Evolutionary conservation across 2,113 vertebrate genomes (phyloP), one percentile per base, ranked within the genome.

Genomic region (Hyla sarda): DNA sequence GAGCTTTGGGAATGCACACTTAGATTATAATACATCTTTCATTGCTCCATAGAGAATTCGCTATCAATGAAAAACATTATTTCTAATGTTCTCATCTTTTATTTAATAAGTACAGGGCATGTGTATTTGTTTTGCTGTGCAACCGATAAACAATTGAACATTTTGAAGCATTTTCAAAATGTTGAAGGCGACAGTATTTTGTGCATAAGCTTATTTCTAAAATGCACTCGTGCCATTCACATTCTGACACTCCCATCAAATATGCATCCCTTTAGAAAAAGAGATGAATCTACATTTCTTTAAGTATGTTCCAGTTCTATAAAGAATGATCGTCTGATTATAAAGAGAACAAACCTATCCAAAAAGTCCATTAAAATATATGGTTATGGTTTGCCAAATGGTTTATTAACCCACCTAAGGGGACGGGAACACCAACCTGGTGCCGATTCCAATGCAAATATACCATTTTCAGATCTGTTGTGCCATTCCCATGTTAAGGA

Each of bases 21-120:
- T 85, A 76, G 83, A 84, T 84, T 84, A 79, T 78, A 85, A 85
- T 77, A 76, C 83, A 85, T 85, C 74, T 85, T 85, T 85, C 74
- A 85, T 85, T 85, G 83, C 45, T 76, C 74, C 58, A 65, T 62
- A 14, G 83, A 85, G 83, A 85, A 54, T 85, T 85, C 58, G 52
- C 75, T 85, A 77, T 77, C 75, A 73, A 85, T 85, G 83, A 78
- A 85, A 85, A 77, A 78, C 83, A 78, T 85, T 85, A 85, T 78
- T 78, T 85, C 83, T 85, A 79, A 78, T 85, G 83, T 85, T 85
- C 83, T 85, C 75, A 78, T 84, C 83, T 84, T 78, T 85, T 85
- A 85, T 85, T 85, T 78, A 85, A 78, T 78, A 85, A 69, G 41
- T 85, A 37, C 83, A 67, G 58, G 50, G 58, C 74, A 85, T 60